phyloP scores from a whole-genome alignment of 92 coral and sea anemone genomes.

The Galaxea fascicularis region DNA sequence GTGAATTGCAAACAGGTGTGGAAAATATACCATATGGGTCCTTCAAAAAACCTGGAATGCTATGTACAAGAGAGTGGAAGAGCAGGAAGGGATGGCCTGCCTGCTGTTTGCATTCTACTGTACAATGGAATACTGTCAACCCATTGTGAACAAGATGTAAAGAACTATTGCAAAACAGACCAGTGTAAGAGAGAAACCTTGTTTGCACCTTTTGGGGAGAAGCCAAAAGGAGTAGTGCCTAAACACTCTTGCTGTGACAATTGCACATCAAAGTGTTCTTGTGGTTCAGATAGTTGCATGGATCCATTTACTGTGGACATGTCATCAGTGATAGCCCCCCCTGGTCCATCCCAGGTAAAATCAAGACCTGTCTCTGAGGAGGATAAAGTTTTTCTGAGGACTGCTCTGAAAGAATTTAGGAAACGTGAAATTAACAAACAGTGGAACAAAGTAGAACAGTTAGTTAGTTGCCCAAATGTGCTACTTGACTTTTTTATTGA shows the following conservation, averaged over 20 bases:
- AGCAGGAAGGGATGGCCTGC: constrained; percentile 51
- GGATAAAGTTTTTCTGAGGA: too few species aligned
- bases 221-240: background rate
- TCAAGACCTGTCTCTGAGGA: constrained; percentile 48
- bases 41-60: constrained; percentile 53
- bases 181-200: constrained; percentile 33
- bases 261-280: constrained; percentile 34
- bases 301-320: background rate
- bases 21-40: constrained; percentile 39
- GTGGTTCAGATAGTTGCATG: constrained; percentile 34
- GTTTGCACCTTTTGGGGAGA: constrained; percentile 25
- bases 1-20: constrained; percentile 35
- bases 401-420: too few species aligned
- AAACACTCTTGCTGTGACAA: constrained; percentile 55
- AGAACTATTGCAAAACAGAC: constrained; percentile 33
- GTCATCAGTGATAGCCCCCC: background rate
- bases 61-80: too few species aligned
- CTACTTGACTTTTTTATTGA: constrained; percentile 52
- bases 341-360: background rate
- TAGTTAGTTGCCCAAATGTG: constrained; percentile 61
- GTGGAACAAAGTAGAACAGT: constrained; percentile 24
- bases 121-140: constrained; percentile 41
- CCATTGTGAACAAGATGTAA: constrained; percentile 41
- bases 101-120: constrained; percentile 20
- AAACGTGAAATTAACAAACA: constrained; percentile 34